A percentile compares a stretch with the other conserved stretches of the same genome.
Conservation (phyloP, 1,140 invertebrate genomes). For the Drosophila pandora region DNA sequence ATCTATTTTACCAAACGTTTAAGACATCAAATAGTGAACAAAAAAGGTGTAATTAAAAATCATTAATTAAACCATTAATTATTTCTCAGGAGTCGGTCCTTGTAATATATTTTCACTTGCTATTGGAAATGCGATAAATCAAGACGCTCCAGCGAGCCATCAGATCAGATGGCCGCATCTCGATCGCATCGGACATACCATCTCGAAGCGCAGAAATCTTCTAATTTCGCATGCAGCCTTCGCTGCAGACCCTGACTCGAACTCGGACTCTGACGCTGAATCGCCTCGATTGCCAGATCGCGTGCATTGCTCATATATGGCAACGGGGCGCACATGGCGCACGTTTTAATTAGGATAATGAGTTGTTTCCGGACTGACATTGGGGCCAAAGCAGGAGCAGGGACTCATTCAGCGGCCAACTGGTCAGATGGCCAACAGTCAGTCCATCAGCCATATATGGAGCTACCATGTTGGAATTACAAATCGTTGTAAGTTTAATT, state of each 20-base stretch:
- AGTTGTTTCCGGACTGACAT: constrained; percentile 79
- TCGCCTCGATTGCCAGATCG: constrained; percentile 77
- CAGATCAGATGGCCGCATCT: constrained; percentile 19
- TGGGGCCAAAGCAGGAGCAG: constrained; percentile 3
- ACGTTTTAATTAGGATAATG: constrained; percentile 84
- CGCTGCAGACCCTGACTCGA: no score
- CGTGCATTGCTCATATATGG: constrained; percentile 80
- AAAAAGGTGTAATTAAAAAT: background rate
- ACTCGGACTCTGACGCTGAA: constrained; percentile 25
- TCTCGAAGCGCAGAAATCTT: constrained; percentile 49
- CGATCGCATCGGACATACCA: constrained; percentile 36
- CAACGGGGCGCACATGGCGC: constrained; percentile 75
- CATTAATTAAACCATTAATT: background rate
- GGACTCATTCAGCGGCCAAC: constrained; percentile 45
- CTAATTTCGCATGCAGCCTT: constrained; percentile 78
- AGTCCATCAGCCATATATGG: constrained; percentile 64
- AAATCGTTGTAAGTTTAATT: constrained; percentile 80
- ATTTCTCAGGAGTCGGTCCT: background rate
- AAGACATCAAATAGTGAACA: background rate
- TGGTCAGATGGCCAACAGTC: constrained; percentile 11
- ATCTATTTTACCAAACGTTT: background rate
- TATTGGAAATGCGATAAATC: constrained; percentile 25
- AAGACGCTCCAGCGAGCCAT: constrained; percentile 26
- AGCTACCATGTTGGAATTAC: constrained; percentile 70
- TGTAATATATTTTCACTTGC: constrained; percentile 19